Evolutionary conservation across 2,113 vertebrate species (phyloP).

Genomic region (Anoplopoma fimbria): DNA sequence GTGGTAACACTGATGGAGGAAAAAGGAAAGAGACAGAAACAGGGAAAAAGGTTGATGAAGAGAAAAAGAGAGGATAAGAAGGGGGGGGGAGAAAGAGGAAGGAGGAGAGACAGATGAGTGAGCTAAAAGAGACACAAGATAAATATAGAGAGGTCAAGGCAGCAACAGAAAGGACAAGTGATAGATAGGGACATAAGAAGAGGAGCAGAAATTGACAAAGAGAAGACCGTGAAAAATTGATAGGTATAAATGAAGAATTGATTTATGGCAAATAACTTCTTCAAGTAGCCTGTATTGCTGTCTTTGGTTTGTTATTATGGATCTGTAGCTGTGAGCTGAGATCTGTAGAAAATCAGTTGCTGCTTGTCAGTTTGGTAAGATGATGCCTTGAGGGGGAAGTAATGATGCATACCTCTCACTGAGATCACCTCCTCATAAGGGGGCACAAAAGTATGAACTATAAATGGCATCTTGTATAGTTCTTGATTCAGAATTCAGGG

Average conservation of each 20-base stretch:
- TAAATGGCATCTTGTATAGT: not conserved
- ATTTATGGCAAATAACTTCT: conserved; percentile 31
- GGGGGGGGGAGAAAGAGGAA: not conserved
- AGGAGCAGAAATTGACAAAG: conserved; percentile 13
- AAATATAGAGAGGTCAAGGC: conserved; percentile 23
- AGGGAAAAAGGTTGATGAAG: not conserved
- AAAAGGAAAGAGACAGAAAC: not conserved
- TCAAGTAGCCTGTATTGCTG: not conserved
- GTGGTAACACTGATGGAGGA: conserved; percentile 22
- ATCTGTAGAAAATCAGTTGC: not conserved
- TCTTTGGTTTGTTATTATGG: not conserved
- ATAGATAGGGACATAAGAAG: conserved; percentile 35
- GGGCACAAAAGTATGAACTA: not conserved
- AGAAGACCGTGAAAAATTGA: conserved; percentile 16
- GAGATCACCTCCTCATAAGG: not conserved
- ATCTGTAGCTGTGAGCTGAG: not conserved
- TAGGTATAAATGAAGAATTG: conserved; percentile 23
- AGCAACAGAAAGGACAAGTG: conserved; percentile 1
- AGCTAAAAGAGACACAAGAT: conserved; percentile 21
- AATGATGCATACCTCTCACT: not conserved
- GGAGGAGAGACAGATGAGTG: conserved; percentile 12
- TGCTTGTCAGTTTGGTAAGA: not conserved
- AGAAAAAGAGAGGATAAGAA: not conserved
- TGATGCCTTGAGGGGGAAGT: not conserved
- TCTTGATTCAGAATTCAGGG: not conserved